A percentile compares a stretch with the other conserved stretches of the same genome.
Conservation (phyloP, 2,888 invertebrate species). For the Stenodema calcarata region DNA sequence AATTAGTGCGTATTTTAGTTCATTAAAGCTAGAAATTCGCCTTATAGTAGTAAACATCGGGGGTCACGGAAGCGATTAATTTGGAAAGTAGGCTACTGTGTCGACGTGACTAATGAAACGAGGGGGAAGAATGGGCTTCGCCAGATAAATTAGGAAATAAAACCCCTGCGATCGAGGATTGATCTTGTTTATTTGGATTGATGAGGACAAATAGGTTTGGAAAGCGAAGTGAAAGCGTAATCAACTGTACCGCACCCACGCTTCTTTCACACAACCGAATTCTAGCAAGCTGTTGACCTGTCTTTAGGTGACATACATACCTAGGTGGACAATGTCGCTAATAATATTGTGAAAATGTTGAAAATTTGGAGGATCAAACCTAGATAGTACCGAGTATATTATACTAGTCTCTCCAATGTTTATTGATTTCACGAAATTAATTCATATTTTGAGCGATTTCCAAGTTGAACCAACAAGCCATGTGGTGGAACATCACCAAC, state of each 20-base stretch:
- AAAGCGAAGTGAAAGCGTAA: neutral
- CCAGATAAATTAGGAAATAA: constrained; percentile 30
- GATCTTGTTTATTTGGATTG: constrained; percentile 36
- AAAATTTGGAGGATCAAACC: too few species aligned
- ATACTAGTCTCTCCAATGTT: too few species aligned
- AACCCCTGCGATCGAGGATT: constrained; percentile 1
- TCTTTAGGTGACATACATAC: too few species aligned
- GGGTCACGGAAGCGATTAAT: neutral
- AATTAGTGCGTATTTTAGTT: neutral
- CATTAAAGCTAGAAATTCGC: neutral
- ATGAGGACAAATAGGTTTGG: constrained; percentile 26
- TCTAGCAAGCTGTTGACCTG: too few species aligned
- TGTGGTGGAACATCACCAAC: too few species aligned
- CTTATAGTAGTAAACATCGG: neutral
- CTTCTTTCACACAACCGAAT: too few species aligned
- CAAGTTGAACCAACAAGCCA: too few species aligned
- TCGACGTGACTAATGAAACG: constrained; percentile 20
- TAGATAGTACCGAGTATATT: too few species aligned
- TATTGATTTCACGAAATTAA: too few species aligned
- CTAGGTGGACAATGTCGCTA: too few species aligned
- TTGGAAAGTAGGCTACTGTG: constrained; percentile 11
- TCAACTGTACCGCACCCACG: neutral
- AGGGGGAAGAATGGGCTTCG: neutral
- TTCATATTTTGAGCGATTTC: too few species aligned
- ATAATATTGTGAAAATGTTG: too few species aligned